These are phyloP conservation scores for Columba janthina DNA, from an alignment of 2,113 vertebrate species.

Conservation along the genomic window DNA sequence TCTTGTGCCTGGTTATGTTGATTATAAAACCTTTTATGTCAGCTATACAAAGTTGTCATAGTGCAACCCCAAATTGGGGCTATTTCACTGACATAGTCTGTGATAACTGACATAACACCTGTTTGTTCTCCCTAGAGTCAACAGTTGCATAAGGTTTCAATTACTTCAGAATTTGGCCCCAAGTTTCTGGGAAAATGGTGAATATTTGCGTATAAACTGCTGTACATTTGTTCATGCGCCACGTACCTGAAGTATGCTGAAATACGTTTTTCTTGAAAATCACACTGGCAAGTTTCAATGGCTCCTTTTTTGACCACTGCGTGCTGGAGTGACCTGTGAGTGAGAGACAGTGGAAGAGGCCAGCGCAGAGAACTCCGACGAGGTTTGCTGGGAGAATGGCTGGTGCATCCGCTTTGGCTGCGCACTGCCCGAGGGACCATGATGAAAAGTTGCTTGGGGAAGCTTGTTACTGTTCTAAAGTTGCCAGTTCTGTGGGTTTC, in stretches of 20 bases:
- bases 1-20: slow-evolving; percentile 42
- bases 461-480: slow-evolving; percentile 5
- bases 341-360: background rate
- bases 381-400: slow-evolving; percentile 28
- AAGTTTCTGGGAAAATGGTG: slow-evolving; percentile 8
- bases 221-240: background rate
- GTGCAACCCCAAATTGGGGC: background rate
- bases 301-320: background rate
- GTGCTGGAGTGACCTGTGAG: slow-evolving; percentile 1
- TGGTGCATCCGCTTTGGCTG: slow-evolving; percentile 61
- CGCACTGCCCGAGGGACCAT: background rate
- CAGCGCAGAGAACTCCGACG: background rate
- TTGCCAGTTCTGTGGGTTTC: slow-evolving; percentile 70
- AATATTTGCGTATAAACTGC: slow-evolving; percentile 5
- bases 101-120: slow-evolving; percentile 50
- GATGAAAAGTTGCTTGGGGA: slow-evolving; percentile 52
- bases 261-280: slow-evolving; percentile 32
- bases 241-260: background rate
- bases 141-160: slow-evolving; percentile 13
- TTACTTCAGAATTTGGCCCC: slow-evolving; percentile 34
- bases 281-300: background rate
- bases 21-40: slow-evolving; percentile 3
- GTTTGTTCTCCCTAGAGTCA: slow-evolving; percentile 45
- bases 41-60: background rate
- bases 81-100: slow-evolving; percentile 13